Evolutionary conservation across 2,797 vertebrate species (phyloP), one percentile per base, ranked within the genome.

Genomic region (Bradypus variegatus): DNA sequence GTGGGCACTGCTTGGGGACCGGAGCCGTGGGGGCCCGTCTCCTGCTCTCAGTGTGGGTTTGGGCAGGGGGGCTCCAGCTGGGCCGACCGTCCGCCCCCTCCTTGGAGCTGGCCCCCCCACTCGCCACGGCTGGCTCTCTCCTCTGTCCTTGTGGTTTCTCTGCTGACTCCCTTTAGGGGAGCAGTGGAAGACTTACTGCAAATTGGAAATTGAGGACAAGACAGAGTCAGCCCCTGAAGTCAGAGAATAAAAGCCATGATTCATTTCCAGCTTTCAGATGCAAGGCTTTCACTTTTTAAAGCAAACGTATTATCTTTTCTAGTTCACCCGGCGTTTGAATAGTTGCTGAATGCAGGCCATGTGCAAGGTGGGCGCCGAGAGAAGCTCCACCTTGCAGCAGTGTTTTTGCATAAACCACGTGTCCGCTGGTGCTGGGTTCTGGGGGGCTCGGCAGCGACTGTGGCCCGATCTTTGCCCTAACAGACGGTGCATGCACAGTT

Each of bases 61-160:
- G 79, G 19, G 33, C n/a, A 2, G 1, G 2, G 14, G 5, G 55
- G 36, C 6, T 27, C 25, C 2, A 25, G 15, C n/a, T 10, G 2
- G 0, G 38, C 50, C 5, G 0, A 5, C 79, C 38, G n/a, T 50
- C 13, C 29, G 36, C 3, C 1, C 16, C 8, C 5, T 1, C 10
- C 33, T 38, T n/a, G 55, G 48, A 25, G 23, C 21, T n/a, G 11
- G 9, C 29, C 23, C 11, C 31, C 5, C 38, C 29, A 58, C 70
- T 83, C 18, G 8, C 31, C 72, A 82, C n/a, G 33, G 55, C n/a
- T 1, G 0, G 7, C 16, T 38, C 6, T 0, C 62, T 45, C 77
- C 15, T 19, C 45, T 65, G 18, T 27, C 19, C 48, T 19, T 19
- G 0, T 72, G 29, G 5, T 12, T 41, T 25, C n/a, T 65, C 25